These are phyloP conservation scores for Cheumatopsyche charites DNA, from an alignment of 1,140 invertebrate genomes.

Conservation along the genomic window DNA sequence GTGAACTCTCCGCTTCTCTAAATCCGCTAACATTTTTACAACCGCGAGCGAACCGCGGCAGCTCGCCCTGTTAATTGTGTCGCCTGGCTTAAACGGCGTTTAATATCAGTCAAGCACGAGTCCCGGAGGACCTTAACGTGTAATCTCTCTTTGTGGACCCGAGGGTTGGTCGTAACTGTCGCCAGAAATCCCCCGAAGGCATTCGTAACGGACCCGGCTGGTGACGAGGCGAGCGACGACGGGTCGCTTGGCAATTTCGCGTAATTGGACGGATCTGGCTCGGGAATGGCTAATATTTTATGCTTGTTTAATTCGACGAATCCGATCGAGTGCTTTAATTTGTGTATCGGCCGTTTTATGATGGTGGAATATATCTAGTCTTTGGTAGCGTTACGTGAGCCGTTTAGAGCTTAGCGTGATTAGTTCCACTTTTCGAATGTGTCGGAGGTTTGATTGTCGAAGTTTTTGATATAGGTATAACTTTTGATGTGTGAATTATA, in stretches of 20 bases:
- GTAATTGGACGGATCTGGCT: conserved; percentile 15
- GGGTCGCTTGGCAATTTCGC: conserved; percentile 1
- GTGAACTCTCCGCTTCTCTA: no score
- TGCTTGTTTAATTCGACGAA: background rate
- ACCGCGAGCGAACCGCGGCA: no score
- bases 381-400: no score
- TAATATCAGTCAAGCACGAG: conserved; percentile 8
- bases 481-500: no score
- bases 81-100: background rate
- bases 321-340: background rate
- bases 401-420: no score
- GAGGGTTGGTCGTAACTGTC: conserved; percentile 4
- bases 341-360: no score
- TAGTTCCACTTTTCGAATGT: no score
- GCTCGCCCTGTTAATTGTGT: background rate
- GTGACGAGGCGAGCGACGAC: background rate
- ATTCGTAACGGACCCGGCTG: background rate
- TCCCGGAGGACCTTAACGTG: background rate
- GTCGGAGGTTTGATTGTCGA: no score
- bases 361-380: no score
- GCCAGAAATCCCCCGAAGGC: background rate
- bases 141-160: background rate
- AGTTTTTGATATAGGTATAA: no score
- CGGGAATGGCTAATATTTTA: no score
- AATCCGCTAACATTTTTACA: no score